Evolutionary conservation across 30 jellyfish, hydroid and myxozoan species (phyloP).

Genomic region (Chrysaora quinquecirrha): DNA sequence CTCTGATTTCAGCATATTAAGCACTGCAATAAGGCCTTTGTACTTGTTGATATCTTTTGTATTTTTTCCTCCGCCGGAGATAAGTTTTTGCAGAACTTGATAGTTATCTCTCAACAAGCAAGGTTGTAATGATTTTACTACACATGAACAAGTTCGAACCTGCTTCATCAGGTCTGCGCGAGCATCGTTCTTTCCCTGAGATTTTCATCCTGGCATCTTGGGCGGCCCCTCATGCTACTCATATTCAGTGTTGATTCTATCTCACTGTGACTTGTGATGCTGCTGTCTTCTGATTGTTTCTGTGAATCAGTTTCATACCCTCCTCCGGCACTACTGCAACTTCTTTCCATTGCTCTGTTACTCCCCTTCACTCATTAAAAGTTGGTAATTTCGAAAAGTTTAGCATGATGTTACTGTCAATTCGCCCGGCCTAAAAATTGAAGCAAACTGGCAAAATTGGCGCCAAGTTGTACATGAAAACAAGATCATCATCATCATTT

Average conservation of each 20-base stretch:
- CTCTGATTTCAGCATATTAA: no score
- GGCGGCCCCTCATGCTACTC: not conserved
- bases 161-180: not conserved
- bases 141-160: no score
- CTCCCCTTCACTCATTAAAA: not conserved
- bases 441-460: not conserved
- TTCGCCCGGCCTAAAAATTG: not conserved
- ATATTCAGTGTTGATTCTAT: not conserved
- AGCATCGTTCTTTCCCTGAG: not conserved
- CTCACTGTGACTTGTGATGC: not conserved
- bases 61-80: not conserved
- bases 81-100: conserved; percentile 1
- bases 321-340: conserved; percentile 7
- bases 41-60: not conserved
- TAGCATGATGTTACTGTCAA: not conserved
- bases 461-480: conserved; percentile 3
- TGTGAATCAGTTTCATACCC: conserved; percentile 2
- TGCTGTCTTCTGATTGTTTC: not conserved
- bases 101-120: not conserved
- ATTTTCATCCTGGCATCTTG: not conserved
- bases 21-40: conserved; percentile 5
- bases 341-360: not conserved
- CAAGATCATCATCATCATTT: no score
- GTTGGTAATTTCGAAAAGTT: not conserved
- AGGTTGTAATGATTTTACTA: not conserved